Percentiles rank a stretch among this genome's conserved stretches.
These are phyloP conservation scores for Parus major DNA, from an alignment of 2,113 vertebrate species.

Conservation along the genomic window DNA sequence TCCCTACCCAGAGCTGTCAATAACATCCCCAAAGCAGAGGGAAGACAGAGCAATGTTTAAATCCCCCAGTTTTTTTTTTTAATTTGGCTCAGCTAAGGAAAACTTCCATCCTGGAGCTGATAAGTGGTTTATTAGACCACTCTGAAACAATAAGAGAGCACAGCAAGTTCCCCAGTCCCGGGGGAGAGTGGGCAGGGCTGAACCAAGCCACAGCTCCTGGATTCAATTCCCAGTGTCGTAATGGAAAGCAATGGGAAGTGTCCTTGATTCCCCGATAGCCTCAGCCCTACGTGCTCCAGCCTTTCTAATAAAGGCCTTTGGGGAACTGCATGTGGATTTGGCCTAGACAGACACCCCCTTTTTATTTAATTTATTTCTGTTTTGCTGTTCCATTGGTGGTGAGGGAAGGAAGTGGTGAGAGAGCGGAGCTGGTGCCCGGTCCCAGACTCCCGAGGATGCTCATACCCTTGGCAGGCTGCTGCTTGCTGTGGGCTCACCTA, in stretches of 20 bases:
- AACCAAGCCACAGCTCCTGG: fast-evolving
- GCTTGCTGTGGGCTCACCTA: background rate
- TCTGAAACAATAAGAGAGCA: background rate
- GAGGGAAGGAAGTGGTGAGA: constrained; percentile 45
- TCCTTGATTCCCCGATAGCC: background rate
- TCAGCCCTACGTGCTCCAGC: background rate
- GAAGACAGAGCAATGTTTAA: background rate
- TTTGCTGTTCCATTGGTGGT: background rate
- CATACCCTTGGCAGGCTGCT: background rate
- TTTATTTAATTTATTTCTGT: background rate
- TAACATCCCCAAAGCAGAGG: background rate
- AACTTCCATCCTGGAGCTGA: background rate
- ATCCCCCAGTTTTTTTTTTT: background rate
- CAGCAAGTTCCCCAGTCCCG: background rate
- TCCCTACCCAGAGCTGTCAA: background rate
- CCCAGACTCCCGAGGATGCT: background rate
- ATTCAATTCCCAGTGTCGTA: background rate
- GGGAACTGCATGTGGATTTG: background rate
- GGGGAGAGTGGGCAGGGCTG: background rate
- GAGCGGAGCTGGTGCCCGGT: background rate
- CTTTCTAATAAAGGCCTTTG: background rate
- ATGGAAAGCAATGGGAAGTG: background rate
- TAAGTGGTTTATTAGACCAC: background rate
- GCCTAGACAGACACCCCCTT: background rate
- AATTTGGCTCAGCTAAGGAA: background rate